phyloP scores from a whole-genome alignment of 2,797 vertebrate species.

The Falco berigora region DNA sequence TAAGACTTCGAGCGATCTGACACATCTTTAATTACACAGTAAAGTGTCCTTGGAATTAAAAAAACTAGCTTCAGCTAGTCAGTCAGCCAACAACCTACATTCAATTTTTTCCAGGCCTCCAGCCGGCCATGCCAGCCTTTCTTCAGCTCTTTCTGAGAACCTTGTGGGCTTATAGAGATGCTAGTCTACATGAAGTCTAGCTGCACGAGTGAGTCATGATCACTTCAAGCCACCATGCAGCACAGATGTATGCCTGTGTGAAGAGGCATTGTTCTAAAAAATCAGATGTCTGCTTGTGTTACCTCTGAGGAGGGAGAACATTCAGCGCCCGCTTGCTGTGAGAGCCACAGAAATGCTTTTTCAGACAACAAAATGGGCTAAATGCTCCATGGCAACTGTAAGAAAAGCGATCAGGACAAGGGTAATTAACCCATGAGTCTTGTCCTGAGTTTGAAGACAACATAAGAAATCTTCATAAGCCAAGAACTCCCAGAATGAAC shows the following conservation, averaged over 20 bases:
- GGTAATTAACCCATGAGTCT: background rate
- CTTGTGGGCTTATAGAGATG: background rate
- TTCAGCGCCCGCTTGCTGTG: background rate
- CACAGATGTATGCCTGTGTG: background rate
- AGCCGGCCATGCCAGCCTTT: background rate
- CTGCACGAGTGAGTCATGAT: background rate
- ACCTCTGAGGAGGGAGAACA: background rate
- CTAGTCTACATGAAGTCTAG: background rate
- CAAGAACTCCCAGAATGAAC: background rate
- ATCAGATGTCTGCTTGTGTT: background rate
- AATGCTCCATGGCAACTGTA: background rate
- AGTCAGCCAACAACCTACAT: background rate
- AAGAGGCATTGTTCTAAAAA: background rate
- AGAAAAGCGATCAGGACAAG: background rate
- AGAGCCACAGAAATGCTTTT: background rate
- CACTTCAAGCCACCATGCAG: background rate
- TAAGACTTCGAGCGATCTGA: background rate
- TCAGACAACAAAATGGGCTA: background rate
- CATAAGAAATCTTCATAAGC: background rate
- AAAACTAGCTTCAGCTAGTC: background rate
- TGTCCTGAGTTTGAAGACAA: background rate
- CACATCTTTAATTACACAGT: background rate
- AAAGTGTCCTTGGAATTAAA: background rate
- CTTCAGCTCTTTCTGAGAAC: background rate
- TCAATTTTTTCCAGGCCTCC: background rate